These are phyloP conservation scores for Rhea pennata DNA, from an alignment of 2,113 vertebrate species.

Conservation along the genomic window DNA sequence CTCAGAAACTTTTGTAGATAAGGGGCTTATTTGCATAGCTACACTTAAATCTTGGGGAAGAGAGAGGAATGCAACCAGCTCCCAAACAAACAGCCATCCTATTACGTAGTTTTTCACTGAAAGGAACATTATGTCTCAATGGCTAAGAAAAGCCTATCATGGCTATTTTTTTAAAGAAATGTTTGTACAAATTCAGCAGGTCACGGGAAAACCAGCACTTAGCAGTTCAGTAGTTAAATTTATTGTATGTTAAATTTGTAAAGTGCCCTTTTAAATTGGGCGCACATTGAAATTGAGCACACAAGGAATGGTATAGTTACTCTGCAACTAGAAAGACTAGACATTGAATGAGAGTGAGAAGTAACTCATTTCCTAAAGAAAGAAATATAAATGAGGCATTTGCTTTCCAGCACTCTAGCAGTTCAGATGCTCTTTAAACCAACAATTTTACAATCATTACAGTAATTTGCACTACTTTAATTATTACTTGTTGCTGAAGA, in stretches of 20 bases:
- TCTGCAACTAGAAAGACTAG: neutral
- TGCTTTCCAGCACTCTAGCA: neutral
- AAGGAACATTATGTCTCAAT: neutral
- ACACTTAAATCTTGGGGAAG: neutral
- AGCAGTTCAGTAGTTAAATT: neutral
- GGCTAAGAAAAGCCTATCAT: neutral
- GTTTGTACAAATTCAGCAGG: neutral
- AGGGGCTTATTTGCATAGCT: neutral
- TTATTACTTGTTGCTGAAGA: neutral
- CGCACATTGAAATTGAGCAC: neutral
- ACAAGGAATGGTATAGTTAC: neutral
- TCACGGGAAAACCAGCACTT: neutral
- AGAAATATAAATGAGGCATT: neutral
- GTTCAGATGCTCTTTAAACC: neutral
- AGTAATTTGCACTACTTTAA: neutral
- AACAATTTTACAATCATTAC: neutral
- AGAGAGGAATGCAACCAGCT: neutral
- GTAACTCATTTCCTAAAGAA: neutral
- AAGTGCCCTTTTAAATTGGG: neutral
- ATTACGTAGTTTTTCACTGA: neutral
- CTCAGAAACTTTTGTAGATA: neutral
- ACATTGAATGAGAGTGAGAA: neutral
- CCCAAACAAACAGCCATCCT: neutral
- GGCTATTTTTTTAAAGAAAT: neutral
- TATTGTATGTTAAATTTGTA: neutral